Conservation (phyloP, 30 jellyfish, hydroid and myxozoan species). For the Hydra vulgaris region DNA sequence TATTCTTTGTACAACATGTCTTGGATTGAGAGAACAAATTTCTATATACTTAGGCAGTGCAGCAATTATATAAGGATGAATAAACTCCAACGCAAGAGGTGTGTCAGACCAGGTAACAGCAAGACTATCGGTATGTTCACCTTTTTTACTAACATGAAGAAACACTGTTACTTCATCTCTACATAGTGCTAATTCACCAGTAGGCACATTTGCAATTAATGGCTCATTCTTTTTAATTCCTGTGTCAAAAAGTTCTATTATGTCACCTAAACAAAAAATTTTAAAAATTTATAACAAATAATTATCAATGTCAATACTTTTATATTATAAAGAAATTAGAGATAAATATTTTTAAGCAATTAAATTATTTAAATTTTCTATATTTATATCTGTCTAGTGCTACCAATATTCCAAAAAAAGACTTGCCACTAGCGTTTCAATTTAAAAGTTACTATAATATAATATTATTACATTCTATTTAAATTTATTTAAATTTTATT, state of each 20-base stretch:
- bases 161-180: constrained; percentile 82
- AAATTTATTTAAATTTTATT: no score
- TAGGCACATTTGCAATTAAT: constrained; percentile 39
- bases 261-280: constrained; percentile 12
- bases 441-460: no score
- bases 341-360: no score
- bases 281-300: background rate
- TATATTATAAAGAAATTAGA: no score
- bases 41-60: constrained; percentile 61
- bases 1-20: constrained; percentile 57
- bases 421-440: no score
- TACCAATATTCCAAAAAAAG: no score
- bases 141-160: constrained; percentile 39
- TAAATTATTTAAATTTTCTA: no score
- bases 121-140: constrained; percentile 44
- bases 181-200: constrained; percentile 73
- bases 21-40: constrained; percentile 74
- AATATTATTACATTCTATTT: no score
- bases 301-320: no score
- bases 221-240: constrained; percentile 74
- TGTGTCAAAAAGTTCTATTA: constrained; percentile 60
- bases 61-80: constrained; percentile 69
- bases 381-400: no score
- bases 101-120: constrained; percentile 94
- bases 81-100: constrained; percentile 43